Conservation (phyloP, 2,797 vertebrate species). For the Pangasius krempfi region DNA sequence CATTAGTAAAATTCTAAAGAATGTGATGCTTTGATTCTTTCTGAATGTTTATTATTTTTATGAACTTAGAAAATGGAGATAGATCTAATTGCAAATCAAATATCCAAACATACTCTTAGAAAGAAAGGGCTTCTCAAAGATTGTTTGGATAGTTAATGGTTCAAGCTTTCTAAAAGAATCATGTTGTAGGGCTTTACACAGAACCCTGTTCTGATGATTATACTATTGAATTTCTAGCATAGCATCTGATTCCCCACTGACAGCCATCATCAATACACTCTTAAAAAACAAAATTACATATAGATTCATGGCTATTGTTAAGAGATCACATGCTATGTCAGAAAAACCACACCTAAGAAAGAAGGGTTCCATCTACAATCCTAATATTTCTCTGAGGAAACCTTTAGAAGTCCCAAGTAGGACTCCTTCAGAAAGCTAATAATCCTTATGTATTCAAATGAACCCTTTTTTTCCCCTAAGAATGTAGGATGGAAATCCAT, state of each 20-base stretch:
- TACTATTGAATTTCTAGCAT: background rate
- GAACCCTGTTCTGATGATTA: background rate
- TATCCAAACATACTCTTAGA: background rate
- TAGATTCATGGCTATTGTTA: background rate
- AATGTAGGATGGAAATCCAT: background rate
- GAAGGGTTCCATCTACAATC: background rate
- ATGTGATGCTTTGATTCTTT: background rate
- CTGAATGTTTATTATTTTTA: background rate
- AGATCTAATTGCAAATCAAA: background rate
- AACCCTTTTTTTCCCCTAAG: background rate
- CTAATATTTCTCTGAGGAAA: background rate
- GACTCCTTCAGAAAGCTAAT: background rate
- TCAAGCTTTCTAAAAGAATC: background rate
- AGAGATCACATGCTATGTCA: background rate
- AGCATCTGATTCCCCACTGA: background rate
- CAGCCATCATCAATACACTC: background rate
- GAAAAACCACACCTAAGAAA: background rate
- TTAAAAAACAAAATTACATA: background rate
- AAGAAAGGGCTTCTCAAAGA: background rate
- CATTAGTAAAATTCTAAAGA: background rate
- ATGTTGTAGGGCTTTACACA: background rate
- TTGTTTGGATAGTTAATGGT: background rate
- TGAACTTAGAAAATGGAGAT: background rate
- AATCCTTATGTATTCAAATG: background rate
- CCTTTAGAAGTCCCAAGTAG: background rate